These are phyloP conservation scores for Thymallus thymallus DNA, from an alignment of 2,113 vertebrate genomes.

Conservation along the genomic window DNA sequence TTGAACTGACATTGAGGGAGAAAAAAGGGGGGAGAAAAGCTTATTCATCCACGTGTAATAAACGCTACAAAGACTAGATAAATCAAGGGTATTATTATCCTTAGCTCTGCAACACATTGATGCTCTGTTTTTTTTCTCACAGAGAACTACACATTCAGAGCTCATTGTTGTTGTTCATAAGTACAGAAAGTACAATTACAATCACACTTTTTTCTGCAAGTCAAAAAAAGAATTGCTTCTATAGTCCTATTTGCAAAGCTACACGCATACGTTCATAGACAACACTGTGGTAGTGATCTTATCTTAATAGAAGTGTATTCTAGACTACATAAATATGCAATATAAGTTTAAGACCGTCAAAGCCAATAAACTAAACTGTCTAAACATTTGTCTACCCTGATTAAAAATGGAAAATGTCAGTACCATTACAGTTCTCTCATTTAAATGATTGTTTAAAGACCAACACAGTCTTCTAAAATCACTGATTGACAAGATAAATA, in stretches of 20 bases:
- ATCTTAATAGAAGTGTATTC: background rate
- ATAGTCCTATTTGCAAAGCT: background rate
- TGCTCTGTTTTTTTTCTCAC: no score
- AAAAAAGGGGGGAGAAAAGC: fast-evolving
- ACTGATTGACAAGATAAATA: background rate
- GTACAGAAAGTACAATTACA: background rate
- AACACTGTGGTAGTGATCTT: background rate
- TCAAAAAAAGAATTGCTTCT: background rate
- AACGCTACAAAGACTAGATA: background rate
- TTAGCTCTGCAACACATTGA: background rate
- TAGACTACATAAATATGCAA: background rate
- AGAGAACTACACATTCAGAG: background rate
- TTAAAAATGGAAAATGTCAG: background rate
- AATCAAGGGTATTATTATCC: background rate
- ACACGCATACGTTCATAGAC: background rate
- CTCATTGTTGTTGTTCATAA: background rate
- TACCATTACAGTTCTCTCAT: background rate
- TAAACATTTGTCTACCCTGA: background rate
- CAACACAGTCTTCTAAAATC: background rate
- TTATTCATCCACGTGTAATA: background rate
- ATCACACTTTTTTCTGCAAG: background rate
- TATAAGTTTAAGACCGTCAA: background rate
- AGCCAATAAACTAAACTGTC: background rate
- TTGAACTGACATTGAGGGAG: no score
- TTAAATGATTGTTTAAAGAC: background rate